Evolutionary conservation across 2,113 vertebrate species (phyloP), one percentile per base, ranked within the genome.

Genomic region (Platysteira castanea): DNA sequence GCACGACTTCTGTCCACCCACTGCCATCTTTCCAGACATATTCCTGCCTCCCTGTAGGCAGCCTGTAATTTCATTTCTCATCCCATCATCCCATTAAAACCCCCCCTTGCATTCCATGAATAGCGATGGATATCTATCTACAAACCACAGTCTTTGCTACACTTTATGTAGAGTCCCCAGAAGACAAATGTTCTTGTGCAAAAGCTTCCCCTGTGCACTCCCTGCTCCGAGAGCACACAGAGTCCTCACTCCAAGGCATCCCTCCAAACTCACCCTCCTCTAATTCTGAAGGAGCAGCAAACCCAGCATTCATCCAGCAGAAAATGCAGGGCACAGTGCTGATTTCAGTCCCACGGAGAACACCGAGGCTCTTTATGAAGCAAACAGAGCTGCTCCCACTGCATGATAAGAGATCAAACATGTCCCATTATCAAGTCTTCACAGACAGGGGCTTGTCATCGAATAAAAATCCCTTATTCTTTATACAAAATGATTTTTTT

Each of bases 401-500:
- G 60, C 41, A 27, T 47, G 79, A 69, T 87, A 93, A 4, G 18
- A 87, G 63, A 86, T 92, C 88, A 93, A 93, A 95, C 44, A 61
- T 57, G 57, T 27, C 69, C 80, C 56, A 73, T 86, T 96, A 90
- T 84, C 87, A 87, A 74, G 53, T 73, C 81, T 88, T 88, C 74
- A 84, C 86, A 90, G 80, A 89, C 54, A 50, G 73, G 35, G 80
- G 46, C 68, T 93, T 47, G 2, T 87, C 94, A 95, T 80, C 75
- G 84, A 89, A 94, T 86, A 96, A 93, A 94, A 96, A 93, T 59
- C 35, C 52, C 80, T 92, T 80, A 81, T 95, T 95, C 79, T 87
- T 96, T 75, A 95, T 54, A 87, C 52, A 89, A 86, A 91, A 92
- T 77, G 33, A 88, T 92, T 95, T 92, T 95, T 90, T 89, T 90